phyloP scores from a whole-genome alignment of 2,113 vertebrate species.

The Rhea pennata region DNA sequence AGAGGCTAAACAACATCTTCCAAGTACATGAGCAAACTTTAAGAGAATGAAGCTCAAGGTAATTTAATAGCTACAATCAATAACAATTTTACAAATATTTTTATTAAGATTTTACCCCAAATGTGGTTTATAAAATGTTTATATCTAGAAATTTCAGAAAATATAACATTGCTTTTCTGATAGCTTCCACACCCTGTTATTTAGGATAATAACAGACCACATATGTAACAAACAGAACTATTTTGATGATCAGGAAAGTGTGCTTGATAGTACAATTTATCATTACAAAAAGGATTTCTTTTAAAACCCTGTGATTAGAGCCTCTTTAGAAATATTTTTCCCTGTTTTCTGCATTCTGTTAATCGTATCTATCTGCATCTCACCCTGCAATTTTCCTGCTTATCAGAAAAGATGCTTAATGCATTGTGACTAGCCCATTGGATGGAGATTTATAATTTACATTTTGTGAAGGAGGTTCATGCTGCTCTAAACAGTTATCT shows the following conservation, averaged over 20 bases:
- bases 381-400: constrained; percentile 20
- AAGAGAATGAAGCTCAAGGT: neutral
- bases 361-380: constrained; percentile 25
- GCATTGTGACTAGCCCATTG: constrained; percentile 28
- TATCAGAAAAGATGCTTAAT: constrained; percentile 10
- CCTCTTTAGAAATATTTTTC: constrained; percentile 14
- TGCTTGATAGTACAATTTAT: constrained; percentile 51
- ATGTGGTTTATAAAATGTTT: neutral
- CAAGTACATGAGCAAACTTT: neutral
- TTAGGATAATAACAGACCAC: constrained; percentile 27
- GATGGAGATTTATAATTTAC: constrained; percentile 42
- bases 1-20: neutral
- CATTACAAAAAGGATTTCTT: neutral
- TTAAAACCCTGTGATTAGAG: constrained; percentile 44
- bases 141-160: neutral
- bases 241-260: constrained; percentile 1
- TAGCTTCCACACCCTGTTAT: neutral
- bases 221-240: constrained; percentile 18
- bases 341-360: neutral
- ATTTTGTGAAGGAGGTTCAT: neutral
- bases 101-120: neutral
- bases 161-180: neutral
- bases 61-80: neutral
- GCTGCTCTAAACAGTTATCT: neutral
- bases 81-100: neutral